Evolutionary conservation across 2,888 invertebrate species (phyloP).

Genomic region (Platerodrilus igneus): DNA sequence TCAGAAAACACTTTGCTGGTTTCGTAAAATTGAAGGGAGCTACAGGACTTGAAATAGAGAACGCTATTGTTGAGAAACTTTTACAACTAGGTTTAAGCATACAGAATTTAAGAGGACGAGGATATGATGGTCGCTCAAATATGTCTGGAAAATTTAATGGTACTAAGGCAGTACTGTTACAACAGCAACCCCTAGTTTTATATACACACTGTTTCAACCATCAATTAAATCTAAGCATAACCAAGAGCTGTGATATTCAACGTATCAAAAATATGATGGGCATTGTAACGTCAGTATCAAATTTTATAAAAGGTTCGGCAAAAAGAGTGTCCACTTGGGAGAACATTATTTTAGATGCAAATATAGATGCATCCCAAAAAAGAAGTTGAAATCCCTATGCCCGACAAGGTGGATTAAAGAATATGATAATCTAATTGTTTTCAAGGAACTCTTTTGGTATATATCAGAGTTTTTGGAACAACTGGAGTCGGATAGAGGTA

Average conservation of each 20-base stretch:
- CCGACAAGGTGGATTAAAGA: not conserved
- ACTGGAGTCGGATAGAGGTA: not conserved
- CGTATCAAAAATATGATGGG: constrained; percentile 5
- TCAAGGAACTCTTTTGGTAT: not conserved
- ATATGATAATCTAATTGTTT: not conserved
- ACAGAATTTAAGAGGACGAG: constrained; percentile 5
- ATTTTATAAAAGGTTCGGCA: constrained; percentile 2
- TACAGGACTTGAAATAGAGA: constrained; percentile 3
- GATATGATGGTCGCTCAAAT: constrained; percentile 5
- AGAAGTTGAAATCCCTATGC: not conserved
- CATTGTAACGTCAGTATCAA: not conserved
- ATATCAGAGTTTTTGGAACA: not conserved
- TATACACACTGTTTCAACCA: constrained; percentile 7
- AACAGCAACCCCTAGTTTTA: constrained; percentile 4
- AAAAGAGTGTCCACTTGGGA: not conserved
- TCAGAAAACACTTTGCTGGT: constrained; percentile 6
- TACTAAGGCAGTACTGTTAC: not conserved
- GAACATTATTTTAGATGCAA: not conserved
- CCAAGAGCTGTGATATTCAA: constrained; percentile 2
- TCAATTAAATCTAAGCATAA: constrained; percentile 1
- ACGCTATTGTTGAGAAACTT: constrained; percentile 3
- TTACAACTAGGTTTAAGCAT: not conserved
- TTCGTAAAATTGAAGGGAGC: constrained; percentile 5
- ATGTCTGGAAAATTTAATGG: constrained; percentile 1
- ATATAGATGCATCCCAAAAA: not conserved